Evolutionary conservation across 2,797 vertebrate species (phyloP), one percentile per base, ranked within the genome.

Genomic region (Cossypha niveicapilla): DNA sequence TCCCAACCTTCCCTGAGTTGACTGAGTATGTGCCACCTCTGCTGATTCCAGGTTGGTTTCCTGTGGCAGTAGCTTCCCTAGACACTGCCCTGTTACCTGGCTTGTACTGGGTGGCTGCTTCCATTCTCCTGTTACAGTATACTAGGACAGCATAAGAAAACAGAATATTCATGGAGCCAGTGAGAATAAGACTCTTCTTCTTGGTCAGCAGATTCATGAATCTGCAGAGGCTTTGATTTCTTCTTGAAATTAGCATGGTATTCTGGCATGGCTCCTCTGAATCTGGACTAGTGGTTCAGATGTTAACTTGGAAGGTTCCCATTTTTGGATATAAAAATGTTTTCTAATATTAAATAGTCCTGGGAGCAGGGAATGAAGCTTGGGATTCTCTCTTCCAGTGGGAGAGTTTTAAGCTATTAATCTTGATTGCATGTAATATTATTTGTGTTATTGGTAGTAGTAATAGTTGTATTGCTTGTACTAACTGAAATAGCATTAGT

Each of bases 1-100:
- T 6, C 11, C 4, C 13, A 6, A 2, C 10, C 4, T 42, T 3
- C 4, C 2, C 39, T 15, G 6, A 25, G 18, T 3, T 65, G 42
- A 44, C 2, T 53, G 39, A 23, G 28, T 76, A 28, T 19, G 1
- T 86, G 44, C 16, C 35, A 44, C 9, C 18, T 83, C 28, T 58
- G 1, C 57, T 65, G 61, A 63, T 80, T 57, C 6, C 61, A 27
- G 11, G 4, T 14, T 88, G 32, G 6, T 86, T 86, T 88, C 34
- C 37, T 71, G 57, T 62, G 23, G 28, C 1, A 2, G 8, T 86
- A 4, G 27, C 19, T 76, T 85, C 51, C 27, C 9, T 10, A 47
- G 47, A 44, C 18, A 4, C 72, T 78, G 22, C 35, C 15, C 10
- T 50, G 0, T 68, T 65, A 42, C 15, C 5, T 83, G 57, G 21